phyloP scores from a whole-genome alignment of 1,140 invertebrate genomes.

The Eupristina koningsbergeri region DNA sequence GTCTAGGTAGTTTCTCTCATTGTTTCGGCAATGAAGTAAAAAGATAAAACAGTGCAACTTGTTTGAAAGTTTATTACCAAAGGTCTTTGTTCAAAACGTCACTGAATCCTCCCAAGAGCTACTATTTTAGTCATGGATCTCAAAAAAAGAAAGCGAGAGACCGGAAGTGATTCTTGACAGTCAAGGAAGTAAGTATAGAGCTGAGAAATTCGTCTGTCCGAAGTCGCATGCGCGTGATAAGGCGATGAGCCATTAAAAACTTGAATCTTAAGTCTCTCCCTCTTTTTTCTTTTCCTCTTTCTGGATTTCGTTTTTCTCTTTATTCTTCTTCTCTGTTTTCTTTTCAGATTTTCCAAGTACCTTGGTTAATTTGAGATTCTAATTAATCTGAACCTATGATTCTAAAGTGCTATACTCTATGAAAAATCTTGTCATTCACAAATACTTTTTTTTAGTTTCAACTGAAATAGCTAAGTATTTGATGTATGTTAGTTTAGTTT shows the following conservation, averaged over 20 bases:
- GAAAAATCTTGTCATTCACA: neutral
- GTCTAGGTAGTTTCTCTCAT: conserved; percentile 58
- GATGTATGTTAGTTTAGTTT: no score
- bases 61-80: conserved; percentile 61
- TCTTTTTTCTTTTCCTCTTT: neutral
- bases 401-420: neutral
- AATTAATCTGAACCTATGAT: conserved; percentile 54
- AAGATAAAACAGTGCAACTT: conserved; percentile 62
- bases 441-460: neutral
- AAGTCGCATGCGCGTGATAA: conserved; percentile 52
- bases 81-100: conserved; percentile 38
- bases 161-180: neutral
- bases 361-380: conserved; percentile 53
- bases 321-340: neutral
- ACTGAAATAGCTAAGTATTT: no score
- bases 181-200: conserved; percentile 5
- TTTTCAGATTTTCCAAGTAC: conserved; percentile 30
- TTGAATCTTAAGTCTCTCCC: conserved; percentile 54
- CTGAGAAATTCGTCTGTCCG: conserved; percentile 46
- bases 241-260: conserved; percentile 60
- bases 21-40: conserved; percentile 64
- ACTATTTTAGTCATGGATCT: conserved; percentile 55
- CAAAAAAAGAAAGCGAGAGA: conserved; percentile 48
- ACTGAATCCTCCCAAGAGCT: conserved; percentile 56
- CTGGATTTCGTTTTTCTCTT: neutral